Percentiles rank a stretch among this genome's conserved stretches.
phyloP scores from a whole-genome alignment of 2,888 invertebrate species.

The Dasysyrphus albostriatus region DNA sequence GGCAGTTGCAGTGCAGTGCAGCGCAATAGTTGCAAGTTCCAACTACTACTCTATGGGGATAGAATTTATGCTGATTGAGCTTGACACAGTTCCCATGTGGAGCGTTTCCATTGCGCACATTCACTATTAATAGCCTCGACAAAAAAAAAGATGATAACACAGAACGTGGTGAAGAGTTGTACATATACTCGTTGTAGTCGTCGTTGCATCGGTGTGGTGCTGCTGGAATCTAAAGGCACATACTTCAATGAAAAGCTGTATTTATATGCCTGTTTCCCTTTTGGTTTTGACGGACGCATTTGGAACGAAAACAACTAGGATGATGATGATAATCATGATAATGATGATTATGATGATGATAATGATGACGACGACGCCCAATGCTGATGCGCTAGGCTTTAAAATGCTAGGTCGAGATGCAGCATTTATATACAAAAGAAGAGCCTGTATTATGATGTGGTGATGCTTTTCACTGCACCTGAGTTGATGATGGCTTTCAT shows the following conservation, averaged over 20 bases:
- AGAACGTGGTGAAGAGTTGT: constrained; percentile 28
- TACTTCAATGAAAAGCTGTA: constrained; percentile 49
- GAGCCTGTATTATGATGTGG: constrained; percentile 6
- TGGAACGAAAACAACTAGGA: constrained; percentile 41
- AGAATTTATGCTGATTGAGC: constrained; percentile 76
- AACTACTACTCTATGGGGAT: constrained; percentile 54
- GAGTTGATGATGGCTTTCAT: constrained; percentile 59
- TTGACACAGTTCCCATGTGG: constrained; percentile 76
- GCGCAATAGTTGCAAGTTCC: constrained; percentile 17
- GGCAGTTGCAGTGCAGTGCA: background rate
- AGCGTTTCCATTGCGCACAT: constrained; percentile 70
- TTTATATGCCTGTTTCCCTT: constrained; percentile 62
- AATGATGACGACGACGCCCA: background rate
- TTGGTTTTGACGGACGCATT: constrained; percentile 63
- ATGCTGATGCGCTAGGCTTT: constrained; percentile 30
- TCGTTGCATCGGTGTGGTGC: too few species aligned
- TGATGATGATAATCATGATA: background rate
- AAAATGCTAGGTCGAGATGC: constrained; percentile 40
- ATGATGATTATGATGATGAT: background rate
- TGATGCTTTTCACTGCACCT: constrained; percentile 48
- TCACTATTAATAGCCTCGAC: constrained; percentile 59
- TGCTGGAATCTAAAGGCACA: background rate
- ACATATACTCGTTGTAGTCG: background rate
- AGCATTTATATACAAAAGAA: constrained; percentile 4
- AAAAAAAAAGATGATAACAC: constrained; percentile 32